phyloP scores from a whole-genome alignment of 2,113 vertebrate species.

The Symphodus melops region DNA sequence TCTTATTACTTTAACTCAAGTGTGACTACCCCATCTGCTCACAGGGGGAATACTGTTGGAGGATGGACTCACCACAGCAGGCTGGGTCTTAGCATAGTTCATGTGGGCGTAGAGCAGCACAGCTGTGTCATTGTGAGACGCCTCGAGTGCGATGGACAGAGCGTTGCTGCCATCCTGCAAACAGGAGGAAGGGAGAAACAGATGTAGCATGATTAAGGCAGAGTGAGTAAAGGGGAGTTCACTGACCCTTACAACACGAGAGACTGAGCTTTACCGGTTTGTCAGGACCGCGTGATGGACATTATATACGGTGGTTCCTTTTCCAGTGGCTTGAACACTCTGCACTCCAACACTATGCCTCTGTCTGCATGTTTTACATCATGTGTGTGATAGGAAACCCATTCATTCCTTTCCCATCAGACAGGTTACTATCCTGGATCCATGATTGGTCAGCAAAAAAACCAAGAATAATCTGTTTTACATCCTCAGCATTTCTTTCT shows the following conservation, averaged over 20 bases:
- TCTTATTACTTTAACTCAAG: background rate
- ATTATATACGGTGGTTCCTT: background rate
- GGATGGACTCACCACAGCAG: constrained; percentile 81
- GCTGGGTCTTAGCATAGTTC: constrained; percentile 77
- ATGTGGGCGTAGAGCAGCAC: constrained; percentile 89
- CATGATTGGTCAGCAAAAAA: constrained; percentile 16
- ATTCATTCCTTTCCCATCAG: background rate
- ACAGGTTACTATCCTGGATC: background rate
- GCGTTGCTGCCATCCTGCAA: constrained; percentile 93
- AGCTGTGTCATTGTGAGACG: constrained; percentile 91
- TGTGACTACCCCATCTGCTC: background rate
- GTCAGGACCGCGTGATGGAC: constrained; percentile 1
- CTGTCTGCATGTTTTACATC: background rate
- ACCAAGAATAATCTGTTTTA: background rate
- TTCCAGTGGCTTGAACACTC: background rate
- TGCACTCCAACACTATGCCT: background rate
- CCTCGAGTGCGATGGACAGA: constrained; percentile 91
- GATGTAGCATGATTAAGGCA: background rate
- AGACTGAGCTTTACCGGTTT: background rate
- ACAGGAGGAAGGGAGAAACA: constrained; percentile 10
- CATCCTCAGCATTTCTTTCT: background rate
- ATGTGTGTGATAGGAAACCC: background rate
- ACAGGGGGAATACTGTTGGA: background rate
- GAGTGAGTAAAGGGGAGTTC: constrained; percentile 12
- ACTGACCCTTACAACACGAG: constrained; percentile 13